These are phyloP conservation scores for Polypedilum pembai DNA, from an alignment of 1,140 invertebrate genomes.

Conservation along the genomic window DNA sequence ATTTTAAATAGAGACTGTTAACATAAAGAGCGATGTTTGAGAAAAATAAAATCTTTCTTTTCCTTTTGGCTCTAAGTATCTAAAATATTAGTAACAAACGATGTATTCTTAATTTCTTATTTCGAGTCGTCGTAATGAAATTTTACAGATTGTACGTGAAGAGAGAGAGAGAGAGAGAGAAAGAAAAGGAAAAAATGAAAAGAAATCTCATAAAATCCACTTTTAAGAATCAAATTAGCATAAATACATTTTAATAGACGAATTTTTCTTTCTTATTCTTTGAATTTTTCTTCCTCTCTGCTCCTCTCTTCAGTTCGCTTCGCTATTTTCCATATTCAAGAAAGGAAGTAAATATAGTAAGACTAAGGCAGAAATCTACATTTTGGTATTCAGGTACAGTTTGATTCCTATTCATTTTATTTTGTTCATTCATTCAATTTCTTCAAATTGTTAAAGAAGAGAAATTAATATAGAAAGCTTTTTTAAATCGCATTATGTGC, in stretches of 20 bases:
- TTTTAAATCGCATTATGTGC: constrained; percentile 1
- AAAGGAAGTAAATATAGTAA: background rate
- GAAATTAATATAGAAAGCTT: constrained; percentile 1
- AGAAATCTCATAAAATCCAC: constrained; percentile 26
- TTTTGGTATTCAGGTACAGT: constrained; percentile 24
- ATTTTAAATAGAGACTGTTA: background rate
- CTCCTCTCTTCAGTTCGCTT: background rate
- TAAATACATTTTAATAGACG: constrained; percentile 28
- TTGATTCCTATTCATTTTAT: background rate
- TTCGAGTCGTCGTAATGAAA: constrained; percentile 3
- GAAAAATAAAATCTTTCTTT: too few relatives aligned
- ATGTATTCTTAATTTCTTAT: background rate
- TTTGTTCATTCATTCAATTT: background rate
- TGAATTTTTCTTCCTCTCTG: background rate
- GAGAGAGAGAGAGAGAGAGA: background rate
- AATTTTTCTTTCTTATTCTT: constrained; percentile 5
- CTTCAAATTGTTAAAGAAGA: background rate
- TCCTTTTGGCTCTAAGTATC: too few relatives aligned
- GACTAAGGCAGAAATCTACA: background rate
- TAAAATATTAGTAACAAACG: background rate
- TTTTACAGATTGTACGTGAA: background rate
- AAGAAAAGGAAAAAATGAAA: background rate
- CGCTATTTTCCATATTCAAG: background rate
- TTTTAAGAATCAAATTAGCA: constrained; percentile 28
- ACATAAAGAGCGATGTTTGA: too few relatives aligned